phyloP scores from a whole-genome alignment of 1,140 invertebrate species.

The Adelges cooleyi region DNA sequence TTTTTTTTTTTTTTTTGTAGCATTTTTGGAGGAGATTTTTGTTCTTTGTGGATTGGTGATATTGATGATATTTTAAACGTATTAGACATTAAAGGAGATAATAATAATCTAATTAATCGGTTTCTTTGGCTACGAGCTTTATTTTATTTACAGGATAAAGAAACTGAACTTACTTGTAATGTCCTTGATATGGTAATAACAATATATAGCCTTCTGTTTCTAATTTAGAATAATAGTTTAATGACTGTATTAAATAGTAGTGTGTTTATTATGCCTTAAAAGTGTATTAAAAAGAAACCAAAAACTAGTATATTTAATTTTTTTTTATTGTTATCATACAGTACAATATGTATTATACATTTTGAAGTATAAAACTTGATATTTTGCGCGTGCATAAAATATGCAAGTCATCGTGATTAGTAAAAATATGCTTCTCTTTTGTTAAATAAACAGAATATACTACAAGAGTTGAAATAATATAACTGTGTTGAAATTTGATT shows the following conservation, averaged over 20 bases:
- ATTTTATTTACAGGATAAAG: constrained; percentile 31
- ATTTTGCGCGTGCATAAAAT: no score
- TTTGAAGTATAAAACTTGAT: neutral
- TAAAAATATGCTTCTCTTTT: no score
- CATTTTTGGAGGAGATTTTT: constrained; percentile 33
- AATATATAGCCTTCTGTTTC: neutral
- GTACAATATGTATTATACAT: neutral
- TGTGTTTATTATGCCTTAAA: neutral
- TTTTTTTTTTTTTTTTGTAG: constrained; percentile 25
- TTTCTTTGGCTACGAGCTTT: constrained; percentile 33
- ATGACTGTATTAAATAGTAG: neutral
- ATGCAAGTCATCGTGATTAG: no score
- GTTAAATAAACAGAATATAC: no score
- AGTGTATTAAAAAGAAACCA: neutral
- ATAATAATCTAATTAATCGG: constrained; percentile 30
- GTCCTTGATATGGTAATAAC: neutral
- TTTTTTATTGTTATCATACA: neutral
- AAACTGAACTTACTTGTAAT: constrained; percentile 21
- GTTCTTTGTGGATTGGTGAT: constrained; percentile 31
- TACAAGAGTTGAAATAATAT: no score
- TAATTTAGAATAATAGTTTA: neutral
- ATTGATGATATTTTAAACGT: constrained; percentile 22
- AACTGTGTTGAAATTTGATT: no score
- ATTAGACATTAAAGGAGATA: neutral
- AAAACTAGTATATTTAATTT: no score